Evolutionary conservation across 2,113 vertebrate species (phyloP), one percentile per base, ranked within the genome.

Genomic region (Thomomys bottae): DNA sequence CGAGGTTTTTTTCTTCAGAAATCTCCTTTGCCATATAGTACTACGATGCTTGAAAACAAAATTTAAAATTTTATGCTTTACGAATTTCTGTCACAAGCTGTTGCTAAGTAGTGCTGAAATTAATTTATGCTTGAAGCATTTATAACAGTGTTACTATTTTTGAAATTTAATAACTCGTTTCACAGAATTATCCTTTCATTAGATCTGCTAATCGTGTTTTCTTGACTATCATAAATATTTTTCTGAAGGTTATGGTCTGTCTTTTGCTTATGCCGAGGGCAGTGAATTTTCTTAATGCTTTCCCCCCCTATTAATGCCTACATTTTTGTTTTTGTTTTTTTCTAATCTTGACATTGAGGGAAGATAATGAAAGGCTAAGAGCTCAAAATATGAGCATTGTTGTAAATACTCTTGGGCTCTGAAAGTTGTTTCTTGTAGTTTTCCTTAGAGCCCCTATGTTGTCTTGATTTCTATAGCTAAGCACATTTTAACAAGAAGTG

Each of bases 1-100:
- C 5, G 77, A 1, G 7, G 8, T 42, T 87, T 24, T 30, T 94
- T 91, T 94, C 89, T 8, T 88, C 6, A 87, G 40, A 8, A 96
- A 96, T 81, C 94, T 90, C 80, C 96, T 96, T n/a, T 76, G 30
- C 83, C 89, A 68, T 95, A 84, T 28, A 80, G 38, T 81, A 93
- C 87, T 96, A 87, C 92, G 45, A 86, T 93, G 87, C 94, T 95
- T 96, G 88, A 96, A 97, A 96, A 92, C 86, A 96, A 95, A 97
- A 97, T 96, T 94, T 91, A 95, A 82, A 88, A 89, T 91, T 91
- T 92, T 67, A 88, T 95, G 92, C 91, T 96, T 94, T 94, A 96
- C 90, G 67, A 96, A 95, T 96, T 97, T 90, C n/a, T 95, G 71
- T 95, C 91, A 96, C 30, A 95, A 73, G 92, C 42, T 88, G 42